Percentiles rank a stretch among this genome's conserved stretches.
phyloP scores from a whole-genome alignment of 2,797 vertebrate genomes.

The Labroides dimidiatus region DNA sequence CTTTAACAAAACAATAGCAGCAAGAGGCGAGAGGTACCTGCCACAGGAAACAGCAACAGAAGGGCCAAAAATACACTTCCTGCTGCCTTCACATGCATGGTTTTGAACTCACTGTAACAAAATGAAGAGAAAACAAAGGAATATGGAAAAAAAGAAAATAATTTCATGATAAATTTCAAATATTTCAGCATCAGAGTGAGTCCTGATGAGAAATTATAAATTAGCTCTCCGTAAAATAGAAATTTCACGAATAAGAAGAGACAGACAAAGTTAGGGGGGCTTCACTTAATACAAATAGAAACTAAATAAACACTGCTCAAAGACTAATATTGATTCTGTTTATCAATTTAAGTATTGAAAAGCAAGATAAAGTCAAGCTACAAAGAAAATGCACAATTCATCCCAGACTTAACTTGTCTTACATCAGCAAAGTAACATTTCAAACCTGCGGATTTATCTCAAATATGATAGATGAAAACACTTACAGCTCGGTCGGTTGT shows the following conservation, averaged over 20 bases:
- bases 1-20: neutral
- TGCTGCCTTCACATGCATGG: neutral
- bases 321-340: too few relatives aligned
- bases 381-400: neutral
- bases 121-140: neutral
- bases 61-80: slow-evolving; percentile 25
- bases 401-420: neutral
- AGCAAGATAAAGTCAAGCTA: too few relatives aligned
- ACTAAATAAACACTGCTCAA: neutral
- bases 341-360: too few relatives aligned
- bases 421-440: neutral
- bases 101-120: neutral
- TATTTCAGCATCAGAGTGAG: neutral
- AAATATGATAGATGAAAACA: neutral
- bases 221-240: neutral
- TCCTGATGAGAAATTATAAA: neutral
- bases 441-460: neutral
- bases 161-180: neutral
- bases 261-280: neutral
- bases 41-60: slow-evolving; percentile 33
- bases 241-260: neutral
- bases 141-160: neutral
- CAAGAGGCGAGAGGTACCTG: slow-evolving; percentile 10
- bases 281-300: neutral
- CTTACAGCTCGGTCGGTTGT: neutral